Conservation (phyloP, 2,113 vertebrate genomes). For the Cyanoderma ruficeps region DNA sequence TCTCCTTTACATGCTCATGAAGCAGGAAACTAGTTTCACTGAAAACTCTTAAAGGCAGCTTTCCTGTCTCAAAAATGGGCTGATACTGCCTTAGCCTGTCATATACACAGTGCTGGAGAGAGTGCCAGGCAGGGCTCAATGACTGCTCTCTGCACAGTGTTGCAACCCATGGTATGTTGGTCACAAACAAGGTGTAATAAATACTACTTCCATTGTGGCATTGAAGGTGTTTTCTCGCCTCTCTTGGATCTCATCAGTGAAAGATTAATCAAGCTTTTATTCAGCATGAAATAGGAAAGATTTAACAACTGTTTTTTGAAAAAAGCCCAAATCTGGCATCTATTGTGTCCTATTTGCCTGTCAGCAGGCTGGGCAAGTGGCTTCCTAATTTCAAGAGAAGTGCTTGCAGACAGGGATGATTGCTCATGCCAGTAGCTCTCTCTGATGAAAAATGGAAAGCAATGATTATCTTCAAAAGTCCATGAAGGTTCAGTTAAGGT, state of each 20-base stretch:
- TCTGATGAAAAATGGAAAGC: slow-evolving; percentile 47
- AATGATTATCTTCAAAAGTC: slow-evolving; percentile 25
- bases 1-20: not conserved
- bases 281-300: not conserved
- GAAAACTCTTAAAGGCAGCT: not conserved
- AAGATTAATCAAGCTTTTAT: not conserved
- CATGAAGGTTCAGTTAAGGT: slow-evolving; percentile 40
- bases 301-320: not conserved
- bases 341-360: not conserved
- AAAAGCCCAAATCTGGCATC: not conserved
- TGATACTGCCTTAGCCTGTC: not conserved
- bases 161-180: not conserved
- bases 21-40: not conserved
- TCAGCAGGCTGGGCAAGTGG: not conserved
- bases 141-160: not conserved
- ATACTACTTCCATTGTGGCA: not conserved
- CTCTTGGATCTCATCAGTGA: not conserved
- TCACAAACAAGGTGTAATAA: not conserved
- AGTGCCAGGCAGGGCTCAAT: not conserved
- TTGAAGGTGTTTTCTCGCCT: not conserved
- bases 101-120: not conserved
- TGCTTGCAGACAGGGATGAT: not conserved
- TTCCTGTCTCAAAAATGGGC: not conserved
- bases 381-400: not conserved
- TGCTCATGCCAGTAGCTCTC: not conserved